A percentile compares a stretch with the other conserved stretches of the same genome.
Conservation (phyloP, 2,888 invertebrate genomes). For the Periphyllus acericola region DNA sequence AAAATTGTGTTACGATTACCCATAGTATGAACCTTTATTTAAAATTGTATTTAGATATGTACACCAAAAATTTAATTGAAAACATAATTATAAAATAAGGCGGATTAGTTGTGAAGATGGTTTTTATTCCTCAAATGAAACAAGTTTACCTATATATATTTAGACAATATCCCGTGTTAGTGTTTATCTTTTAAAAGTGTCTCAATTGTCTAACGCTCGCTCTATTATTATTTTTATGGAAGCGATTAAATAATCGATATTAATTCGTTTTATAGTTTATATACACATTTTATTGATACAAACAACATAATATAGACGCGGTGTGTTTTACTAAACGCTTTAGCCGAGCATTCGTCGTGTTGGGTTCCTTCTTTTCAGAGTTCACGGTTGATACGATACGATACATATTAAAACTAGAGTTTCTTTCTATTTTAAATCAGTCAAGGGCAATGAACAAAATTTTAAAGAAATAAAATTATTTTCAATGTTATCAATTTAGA, state of each 20-base stretch:
- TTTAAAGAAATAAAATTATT: not conserved
- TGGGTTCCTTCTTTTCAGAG: not conserved
- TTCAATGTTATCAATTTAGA: not conserved
- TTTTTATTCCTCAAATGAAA: not conserved
- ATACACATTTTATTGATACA: not conserved
- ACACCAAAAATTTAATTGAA: not conserved
- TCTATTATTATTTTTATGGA: not conserved
- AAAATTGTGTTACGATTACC: not conserved
- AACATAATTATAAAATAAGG: not conserved
- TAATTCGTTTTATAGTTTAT: not conserved
- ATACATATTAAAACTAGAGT: not conserved
- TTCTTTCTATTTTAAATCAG: not conserved
- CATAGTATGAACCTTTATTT: not conserved
- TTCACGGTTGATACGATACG: slow-evolving; percentile 5
- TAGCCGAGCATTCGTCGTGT: not conserved
- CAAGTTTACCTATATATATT: not conserved
- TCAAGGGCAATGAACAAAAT: not conserved
- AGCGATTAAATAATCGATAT: not conserved
- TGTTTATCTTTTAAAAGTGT: too few relatives aligned
- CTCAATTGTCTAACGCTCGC: not conserved
- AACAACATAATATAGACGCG: not conserved
- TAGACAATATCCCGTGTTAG: not conserved
- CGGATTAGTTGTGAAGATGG: not conserved
- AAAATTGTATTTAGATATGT: not conserved
- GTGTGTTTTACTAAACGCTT: not conserved